Conservation (phyloP, 2,888 invertebrate genomes). For the Lepidonotus clava region DNA sequence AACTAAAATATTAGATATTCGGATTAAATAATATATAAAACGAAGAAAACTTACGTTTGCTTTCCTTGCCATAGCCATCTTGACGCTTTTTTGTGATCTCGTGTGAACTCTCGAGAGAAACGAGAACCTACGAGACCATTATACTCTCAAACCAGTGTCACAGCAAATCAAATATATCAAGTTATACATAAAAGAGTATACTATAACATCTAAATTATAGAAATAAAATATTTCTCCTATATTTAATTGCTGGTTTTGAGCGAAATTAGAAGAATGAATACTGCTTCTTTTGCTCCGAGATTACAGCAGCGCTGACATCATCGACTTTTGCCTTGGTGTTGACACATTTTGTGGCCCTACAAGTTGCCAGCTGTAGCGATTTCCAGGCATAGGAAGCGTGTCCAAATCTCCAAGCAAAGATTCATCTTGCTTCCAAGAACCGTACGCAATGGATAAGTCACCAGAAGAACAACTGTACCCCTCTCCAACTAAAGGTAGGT, state of each 20-base stretch:
- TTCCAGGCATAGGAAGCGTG: neutral
- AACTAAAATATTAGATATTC: too few relatives aligned
- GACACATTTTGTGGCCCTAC: conserved; percentile 36
- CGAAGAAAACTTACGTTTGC: conserved; percentile 59
- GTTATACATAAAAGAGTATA: neutral
- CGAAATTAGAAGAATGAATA: neutral
- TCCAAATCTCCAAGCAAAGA: neutral
- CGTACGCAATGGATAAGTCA: conserved; percentile 31
- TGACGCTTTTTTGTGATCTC: conserved; percentile 51
- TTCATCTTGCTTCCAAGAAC: neutral
- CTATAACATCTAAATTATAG: neutral
- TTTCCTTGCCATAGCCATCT: conserved; percentile 65
- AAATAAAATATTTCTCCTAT: neutral
- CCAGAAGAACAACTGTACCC: conserved; percentile 51
- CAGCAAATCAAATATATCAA: neutral
- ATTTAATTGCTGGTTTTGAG: neutral
- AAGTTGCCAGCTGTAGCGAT: conserved; percentile 16
- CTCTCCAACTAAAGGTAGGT: conserved; percentile 42
- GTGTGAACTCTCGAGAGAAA: conserved; percentile 11
- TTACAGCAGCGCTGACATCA: conserved; percentile 55
- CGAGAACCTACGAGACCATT: neutral
- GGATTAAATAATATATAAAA: conserved; percentile 6
- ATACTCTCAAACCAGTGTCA: neutral
- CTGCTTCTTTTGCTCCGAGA: conserved; percentile 47
- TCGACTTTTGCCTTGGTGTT: conserved; percentile 33